A percentile compares a stretch with the other conserved stretches of the same genome.
These are phyloP conservation scores for Hipposideros larvatus DNA, from an alignment of 2,797 vertebrate genomes.

Conservation along the genomic window DNA sequence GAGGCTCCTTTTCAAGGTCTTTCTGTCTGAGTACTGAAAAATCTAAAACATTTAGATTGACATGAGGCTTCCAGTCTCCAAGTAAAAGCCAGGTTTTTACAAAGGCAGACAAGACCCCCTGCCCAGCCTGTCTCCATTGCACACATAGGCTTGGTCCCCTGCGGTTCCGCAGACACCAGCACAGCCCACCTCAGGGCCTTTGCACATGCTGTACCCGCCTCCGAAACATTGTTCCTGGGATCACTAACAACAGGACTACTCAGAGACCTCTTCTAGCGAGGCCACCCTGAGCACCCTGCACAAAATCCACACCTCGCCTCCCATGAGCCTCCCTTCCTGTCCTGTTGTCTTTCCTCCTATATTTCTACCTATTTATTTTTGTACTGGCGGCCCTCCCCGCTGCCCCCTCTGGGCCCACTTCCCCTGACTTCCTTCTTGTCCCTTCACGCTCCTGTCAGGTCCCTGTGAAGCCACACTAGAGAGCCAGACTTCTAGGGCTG, in stretches of 20 bases:
- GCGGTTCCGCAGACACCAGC: neutral
- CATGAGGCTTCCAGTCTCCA: neutral
- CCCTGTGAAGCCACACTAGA: neutral
- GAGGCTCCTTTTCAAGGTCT: neutral
- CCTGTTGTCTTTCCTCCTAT: accelerated
- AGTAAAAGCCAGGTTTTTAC: neutral
- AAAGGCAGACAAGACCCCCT: neutral
- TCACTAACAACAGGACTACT: neutral
- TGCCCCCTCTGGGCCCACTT: too few relatives aligned
- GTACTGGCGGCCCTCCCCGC: too few relatives aligned
- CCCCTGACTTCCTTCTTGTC: neutral
- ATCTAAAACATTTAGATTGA: neutral
- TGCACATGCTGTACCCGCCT: neutral
- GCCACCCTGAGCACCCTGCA: neutral
- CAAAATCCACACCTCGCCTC: neutral
- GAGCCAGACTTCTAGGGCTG: neutral
- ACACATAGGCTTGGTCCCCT: neutral
- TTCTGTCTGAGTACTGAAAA: neutral
- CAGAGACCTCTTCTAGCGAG: accelerated
- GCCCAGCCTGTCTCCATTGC: accelerated
- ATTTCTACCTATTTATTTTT: accelerated
- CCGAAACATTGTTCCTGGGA: neutral
- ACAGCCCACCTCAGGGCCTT: neutral
- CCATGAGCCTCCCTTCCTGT: too few relatives aligned
- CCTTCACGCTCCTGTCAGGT: neutral